These are phyloP conservation scores for Ruditapes philippinarum DNA, from an alignment of 1,140 invertebrate genomes.

Conservation along the genomic window DNA sequence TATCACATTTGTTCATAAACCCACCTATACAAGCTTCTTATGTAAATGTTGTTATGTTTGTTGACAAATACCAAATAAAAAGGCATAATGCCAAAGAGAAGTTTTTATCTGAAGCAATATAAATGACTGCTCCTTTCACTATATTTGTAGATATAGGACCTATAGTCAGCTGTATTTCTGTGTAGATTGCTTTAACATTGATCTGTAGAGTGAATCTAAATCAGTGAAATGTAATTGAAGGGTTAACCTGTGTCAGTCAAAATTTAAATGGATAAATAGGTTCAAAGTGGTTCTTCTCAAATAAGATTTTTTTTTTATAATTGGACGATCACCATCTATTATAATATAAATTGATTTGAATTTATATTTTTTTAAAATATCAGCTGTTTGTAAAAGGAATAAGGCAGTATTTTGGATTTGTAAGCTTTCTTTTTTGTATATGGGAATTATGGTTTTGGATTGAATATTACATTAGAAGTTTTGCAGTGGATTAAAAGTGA, in stretches of 20 bases:
- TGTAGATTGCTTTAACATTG: background rate
- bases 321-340: background rate
- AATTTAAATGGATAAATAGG: slow-evolving; percentile 14
- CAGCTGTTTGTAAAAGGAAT: background rate
- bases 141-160: background rate
- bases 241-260: slow-evolving; percentile 21
- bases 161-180: background rate
- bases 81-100: slow-evolving; percentile 2
- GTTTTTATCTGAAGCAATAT: background rate
- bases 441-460: too few relatives aligned
- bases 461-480: too few relatives aligned
- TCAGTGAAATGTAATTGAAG: slow-evolving; percentile 10
- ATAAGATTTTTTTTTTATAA: background rate
- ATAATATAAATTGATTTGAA: background rate
- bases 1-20: too few relatives aligned
- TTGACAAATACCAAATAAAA: background rate
- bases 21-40: background rate
- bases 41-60: background rate
- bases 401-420: background rate
- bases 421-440: background rate
- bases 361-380: background rate
- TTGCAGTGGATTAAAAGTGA: background rate
- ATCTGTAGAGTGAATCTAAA: background rate
- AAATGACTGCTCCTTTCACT: background rate
- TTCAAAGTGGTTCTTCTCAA: background rate